Evolutionary conservation across 2,888 invertebrate genomes (phyloP).

Genomic region (Orthonevra nobilis): DNA sequence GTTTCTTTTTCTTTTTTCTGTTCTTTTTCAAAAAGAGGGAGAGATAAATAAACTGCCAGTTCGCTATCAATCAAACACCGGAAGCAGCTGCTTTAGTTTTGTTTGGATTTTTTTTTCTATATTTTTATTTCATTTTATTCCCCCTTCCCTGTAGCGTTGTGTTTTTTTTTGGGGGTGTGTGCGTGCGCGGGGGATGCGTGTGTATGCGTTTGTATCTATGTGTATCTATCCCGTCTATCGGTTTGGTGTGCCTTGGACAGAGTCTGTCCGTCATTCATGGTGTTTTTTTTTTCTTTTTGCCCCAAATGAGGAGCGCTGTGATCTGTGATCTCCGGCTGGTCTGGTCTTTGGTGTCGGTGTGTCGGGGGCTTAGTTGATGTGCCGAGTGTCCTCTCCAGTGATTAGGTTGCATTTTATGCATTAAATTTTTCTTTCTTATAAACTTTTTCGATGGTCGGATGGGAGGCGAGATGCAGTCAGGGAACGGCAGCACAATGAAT

Average conservation of each 20-base stretch:
- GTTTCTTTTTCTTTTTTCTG: slow-evolving; percentile 24
- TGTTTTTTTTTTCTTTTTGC: no score
- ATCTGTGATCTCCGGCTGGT: slow-evolving; percentile 14
- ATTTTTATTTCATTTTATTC: slow-evolving; percentile 72
- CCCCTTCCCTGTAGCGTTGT: slow-evolving; percentile 35
- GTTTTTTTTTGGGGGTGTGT: slow-evolving; percentile 9
- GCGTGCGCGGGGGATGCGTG: slow-evolving; percentile 10
- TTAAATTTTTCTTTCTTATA: slow-evolving; percentile 40
- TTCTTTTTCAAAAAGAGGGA: slow-evolving; percentile 62
- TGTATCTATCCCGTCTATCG: slow-evolving; percentile 27
- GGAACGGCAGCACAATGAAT: slow-evolving; percentile 37
- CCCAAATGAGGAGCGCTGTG: slow-evolving; percentile 12
- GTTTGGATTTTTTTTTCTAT: slow-evolving; percentile 74
- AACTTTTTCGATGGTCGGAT: slow-evolving; percentile 63
- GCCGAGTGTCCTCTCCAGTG: slow-evolving; percentile 51
- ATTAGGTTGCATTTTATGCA: slow-evolving; percentile 60
- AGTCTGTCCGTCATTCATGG: slow-evolving; percentile 57
- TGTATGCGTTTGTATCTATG: slow-evolving; percentile 21
- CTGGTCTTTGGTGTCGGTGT: no score
- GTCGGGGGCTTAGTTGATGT: no score
- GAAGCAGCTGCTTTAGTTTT: slow-evolving; percentile 81
- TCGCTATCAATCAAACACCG: slow-evolving; percentile 81
- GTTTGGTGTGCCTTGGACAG: slow-evolving; percentile 38
- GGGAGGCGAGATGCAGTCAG: slow-evolving; percentile 4
- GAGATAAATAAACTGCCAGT: slow-evolving; percentile 80